Evolutionary conservation across 2,113 vertebrate species (phyloP).

Genomic region (Cephalopholis sonnerati): DNA sequence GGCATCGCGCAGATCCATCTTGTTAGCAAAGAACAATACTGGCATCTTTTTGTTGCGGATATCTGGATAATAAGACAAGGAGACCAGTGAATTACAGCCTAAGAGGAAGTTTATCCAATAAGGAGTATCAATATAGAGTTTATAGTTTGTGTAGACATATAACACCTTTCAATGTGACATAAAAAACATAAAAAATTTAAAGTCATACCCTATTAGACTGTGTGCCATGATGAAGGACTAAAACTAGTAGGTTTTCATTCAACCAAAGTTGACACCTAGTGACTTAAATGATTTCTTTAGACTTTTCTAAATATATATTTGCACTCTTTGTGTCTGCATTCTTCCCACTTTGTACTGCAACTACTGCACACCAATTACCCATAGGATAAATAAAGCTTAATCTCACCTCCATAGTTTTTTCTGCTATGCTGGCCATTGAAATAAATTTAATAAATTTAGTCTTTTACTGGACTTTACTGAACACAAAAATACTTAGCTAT

Average conservation of each 20-base stretch:
- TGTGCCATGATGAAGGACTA: background rate
- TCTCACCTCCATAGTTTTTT: background rate
- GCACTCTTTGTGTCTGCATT: no score
- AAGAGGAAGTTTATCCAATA: background rate
- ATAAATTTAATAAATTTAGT: background rate
- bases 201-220: background rate
- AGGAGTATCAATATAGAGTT: background rate
- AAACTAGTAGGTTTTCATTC: background rate
- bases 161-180: background rate
- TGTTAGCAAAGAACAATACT: constrained; percentile 97
- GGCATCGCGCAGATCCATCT: constrained; percentile 96
- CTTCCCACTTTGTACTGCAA: no score
- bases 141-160: background rate
- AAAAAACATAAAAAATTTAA: background rate
- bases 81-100: background rate
- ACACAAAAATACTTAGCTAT: no score
- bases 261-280: background rate
- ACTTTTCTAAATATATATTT: no score
- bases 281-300: background rate
- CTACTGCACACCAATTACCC: no score
- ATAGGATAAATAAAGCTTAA: no score
- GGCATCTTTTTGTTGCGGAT: constrained; percentile 93
- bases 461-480: no score
- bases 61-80: constrained; percentile 81
- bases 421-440: background rate